Conservation (phyloP, 1,140 invertebrate species). For the Drosophila nebulosa region DNA sequence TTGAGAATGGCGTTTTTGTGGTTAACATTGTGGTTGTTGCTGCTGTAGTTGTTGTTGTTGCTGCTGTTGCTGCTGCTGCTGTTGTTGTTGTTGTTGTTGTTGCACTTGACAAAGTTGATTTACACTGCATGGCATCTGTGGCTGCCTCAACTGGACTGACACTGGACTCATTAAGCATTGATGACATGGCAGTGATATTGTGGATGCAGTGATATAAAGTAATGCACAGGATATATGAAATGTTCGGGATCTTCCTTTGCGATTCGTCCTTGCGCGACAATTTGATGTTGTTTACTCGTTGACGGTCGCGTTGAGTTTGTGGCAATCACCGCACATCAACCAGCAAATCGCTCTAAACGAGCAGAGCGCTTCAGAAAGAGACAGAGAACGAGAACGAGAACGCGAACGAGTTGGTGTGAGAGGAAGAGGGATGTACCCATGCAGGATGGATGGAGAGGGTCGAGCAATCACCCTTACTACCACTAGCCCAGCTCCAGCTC, state of each 20-base stretch:
- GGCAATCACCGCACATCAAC: slow-evolving; percentile 80
- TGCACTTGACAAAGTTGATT: slow-evolving; percentile 24
- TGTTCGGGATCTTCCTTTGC: background rate
- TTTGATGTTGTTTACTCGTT: slow-evolving; percentile 78
- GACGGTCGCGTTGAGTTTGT: slow-evolving; percentile 80
- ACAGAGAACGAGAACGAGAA: slow-evolving; percentile 10
- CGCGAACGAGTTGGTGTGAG: background rate
- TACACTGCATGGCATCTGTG: slow-evolving; percentile 24
- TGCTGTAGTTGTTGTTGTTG: slow-evolving; percentile 24
- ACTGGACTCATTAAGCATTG: slow-evolving; percentile 60
- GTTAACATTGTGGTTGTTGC: slow-evolving; percentile 62
- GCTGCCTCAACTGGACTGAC: slow-evolving; percentile 44
- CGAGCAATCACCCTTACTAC: background rate
- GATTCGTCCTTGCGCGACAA: slow-evolving; percentile 40
- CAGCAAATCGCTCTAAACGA: slow-evolving; percentile 78
- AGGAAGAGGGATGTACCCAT: slow-evolving; percentile 10
- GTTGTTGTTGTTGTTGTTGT: slow-evolving; percentile 45
- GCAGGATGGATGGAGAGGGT: slow-evolving; percentile 4
- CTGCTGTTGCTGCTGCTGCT: slow-evolving; percentile 34
- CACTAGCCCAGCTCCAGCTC: too few species aligned
- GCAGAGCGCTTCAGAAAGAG: slow-evolving; percentile 24
- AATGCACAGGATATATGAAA: background rate
- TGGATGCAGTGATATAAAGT: background rate
- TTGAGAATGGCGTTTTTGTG: slow-evolving; percentile 80
- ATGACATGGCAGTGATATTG: slow-evolving; percentile 45